phyloP scores from a whole-genome alignment of 2,888 invertebrate species.

The Nebria salina region DNA sequence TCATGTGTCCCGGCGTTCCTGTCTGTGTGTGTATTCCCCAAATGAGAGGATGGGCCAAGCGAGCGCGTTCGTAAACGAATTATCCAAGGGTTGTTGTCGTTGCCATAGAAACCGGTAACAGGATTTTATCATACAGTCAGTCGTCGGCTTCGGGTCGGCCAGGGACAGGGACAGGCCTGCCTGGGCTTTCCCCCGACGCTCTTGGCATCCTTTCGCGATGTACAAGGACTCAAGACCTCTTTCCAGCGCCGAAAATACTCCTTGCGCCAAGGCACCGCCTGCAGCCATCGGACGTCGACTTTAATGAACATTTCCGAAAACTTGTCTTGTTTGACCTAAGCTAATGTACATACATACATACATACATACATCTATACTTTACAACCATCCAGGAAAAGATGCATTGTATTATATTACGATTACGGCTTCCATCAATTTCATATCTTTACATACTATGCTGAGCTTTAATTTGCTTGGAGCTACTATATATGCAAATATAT shows the following conservation, averaged over 20 bases:
- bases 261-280: not conserved
- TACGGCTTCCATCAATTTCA: too few species aligned
- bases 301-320: not conserved
- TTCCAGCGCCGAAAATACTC: not conserved
- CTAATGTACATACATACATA: too few species aligned
- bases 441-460: too few species aligned
- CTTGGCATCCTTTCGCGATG: conserved; percentile 9
- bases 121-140: conserved; percentile 55
- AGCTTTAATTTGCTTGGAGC: too few species aligned
- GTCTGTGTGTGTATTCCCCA: conserved; percentile 34
- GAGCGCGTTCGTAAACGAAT: conserved; percentile 56
- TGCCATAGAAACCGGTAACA: conserved; percentile 56
- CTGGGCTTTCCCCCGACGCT: conserved; percentile 27
- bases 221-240: not conserved
- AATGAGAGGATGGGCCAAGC: conserved; percentile 48
- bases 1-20: conserved; percentile 6
- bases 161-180: not conserved
- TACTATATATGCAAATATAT: too few species aligned
- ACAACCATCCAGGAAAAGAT: too few species aligned
- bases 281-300: not conserved
- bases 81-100: conserved; percentile 54
- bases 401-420: too few species aligned
- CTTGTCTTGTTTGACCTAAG: too few species aligned
- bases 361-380: too few species aligned
- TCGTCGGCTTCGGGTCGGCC: conserved; percentile 33